Base-by-base conservation (phyloP, 1,140 invertebrate species). In the Drosophila chauvacae region DNA sequence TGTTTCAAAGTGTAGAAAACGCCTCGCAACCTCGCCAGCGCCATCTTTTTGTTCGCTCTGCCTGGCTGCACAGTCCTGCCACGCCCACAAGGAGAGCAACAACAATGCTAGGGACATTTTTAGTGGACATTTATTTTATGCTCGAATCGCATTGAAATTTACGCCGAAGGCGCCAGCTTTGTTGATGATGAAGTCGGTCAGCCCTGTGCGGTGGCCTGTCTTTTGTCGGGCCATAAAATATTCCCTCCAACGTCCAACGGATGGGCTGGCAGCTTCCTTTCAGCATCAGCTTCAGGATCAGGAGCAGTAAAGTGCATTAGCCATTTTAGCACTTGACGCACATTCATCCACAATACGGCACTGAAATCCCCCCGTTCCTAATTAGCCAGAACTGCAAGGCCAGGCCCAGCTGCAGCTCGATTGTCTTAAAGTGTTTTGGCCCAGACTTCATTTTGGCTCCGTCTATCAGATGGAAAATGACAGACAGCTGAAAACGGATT, bases 121-220 rank as follows among this genome's bases (percentile, higher is more conserved):
- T 88, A 87, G 84, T 88, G 84, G 84, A 87, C 84, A 87, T 87
- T 87, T 87, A 87, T 87, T 88, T 87, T 84, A 84, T 87, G 84
- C 80, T 83, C 71, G 77, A 88, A 88, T 80, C 80, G 84, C 84
- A 88, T 88, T 84, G 84, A 87, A 88, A 87, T 87, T 71, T 80
- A 44, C 77, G 69, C 80, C 77, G 55, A 48, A 70, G 72, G 84
- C 84, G 72, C 26, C 76, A 77, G 70, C 72, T 77, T 87, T 88
- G 80, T 78, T 82, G 70, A 82, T 82, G 75, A 86, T 83, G 63
- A 86, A 86, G 83, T 86, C 83, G 83, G 79, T 87, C 70, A 77
- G 65, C 59, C 60, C 33, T 47, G 56, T 56, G 45, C 41, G 55
- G 71, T 76, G 60, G 72, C 63, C 47, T 76, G 62, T 68, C 72